Evolutionary conservation across 2,797 vertebrate species (phyloP).

Genomic region (Typhlichthys eigenmanni): DNA sequence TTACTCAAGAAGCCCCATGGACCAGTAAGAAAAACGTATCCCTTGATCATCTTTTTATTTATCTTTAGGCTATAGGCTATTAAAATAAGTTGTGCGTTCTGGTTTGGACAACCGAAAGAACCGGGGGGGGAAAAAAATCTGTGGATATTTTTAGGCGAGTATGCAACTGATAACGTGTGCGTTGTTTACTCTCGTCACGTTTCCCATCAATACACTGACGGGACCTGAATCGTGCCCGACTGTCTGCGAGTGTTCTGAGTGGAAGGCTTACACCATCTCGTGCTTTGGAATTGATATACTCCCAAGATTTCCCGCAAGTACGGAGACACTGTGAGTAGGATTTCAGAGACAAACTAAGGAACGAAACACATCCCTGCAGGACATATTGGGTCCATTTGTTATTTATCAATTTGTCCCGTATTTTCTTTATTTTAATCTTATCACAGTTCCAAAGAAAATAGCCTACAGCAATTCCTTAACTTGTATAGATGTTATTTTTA

Average conservation of each 20-base stretch:
- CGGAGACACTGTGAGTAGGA: slow-evolving; percentile 88
- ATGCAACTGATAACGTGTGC: slow-evolving; percentile 65
- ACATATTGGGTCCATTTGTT: slow-evolving; percentile 15
- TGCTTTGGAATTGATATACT: slow-evolving; percentile 85
- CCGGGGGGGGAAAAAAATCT: background rate
- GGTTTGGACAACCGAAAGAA: no score
- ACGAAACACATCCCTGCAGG: slow-evolving; percentile 27
- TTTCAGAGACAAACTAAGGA: background rate
- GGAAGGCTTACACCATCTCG: slow-evolving; percentile 82
- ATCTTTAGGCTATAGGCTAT: background rate
- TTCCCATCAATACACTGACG: slow-evolving; percentile 31
- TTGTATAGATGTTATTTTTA: no score
- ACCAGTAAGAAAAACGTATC: slow-evolving; percentile 16
- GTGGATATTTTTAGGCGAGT: slow-evolving; percentile 9
- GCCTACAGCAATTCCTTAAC: no score
- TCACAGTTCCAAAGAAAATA: no score
- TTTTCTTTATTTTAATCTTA: no score
- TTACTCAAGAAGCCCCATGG: slow-evolving; percentile 21
- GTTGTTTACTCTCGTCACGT: slow-evolving; percentile 56
- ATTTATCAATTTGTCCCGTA: no score
- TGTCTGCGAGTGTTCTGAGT: slow-evolving; percentile 86
- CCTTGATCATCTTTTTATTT: background rate
- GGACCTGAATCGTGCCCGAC: slow-evolving; percentile 63
- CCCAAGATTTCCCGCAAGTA: slow-evolving; percentile 83
- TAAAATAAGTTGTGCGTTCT: no score